Base-by-base conservation (phyloP, 2,888 invertebrate genomes). In the Tetramorium bicarinatum region DNA sequence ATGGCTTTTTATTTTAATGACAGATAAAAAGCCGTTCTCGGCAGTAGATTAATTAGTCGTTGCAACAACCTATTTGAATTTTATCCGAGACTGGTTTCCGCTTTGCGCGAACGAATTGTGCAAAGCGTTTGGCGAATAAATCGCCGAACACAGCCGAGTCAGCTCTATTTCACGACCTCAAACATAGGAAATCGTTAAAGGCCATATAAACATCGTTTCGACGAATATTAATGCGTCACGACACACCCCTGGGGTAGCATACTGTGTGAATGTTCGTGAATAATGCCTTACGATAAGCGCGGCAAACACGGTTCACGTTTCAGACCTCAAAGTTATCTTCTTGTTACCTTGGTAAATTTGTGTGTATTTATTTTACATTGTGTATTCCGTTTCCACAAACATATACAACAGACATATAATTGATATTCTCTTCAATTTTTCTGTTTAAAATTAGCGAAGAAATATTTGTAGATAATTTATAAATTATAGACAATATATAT, bases 281-380 rank as follows among this genome's bases (percentile, higher is more conserved):
- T 38, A 66, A 66, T 77, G 66, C n/a, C 49, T 64, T 49, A 75
- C 75, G 47, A 75, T 61, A 62, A 62, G 34, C 15, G 29, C 34
- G 61, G 2, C 41, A 29, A 74, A 29, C 59, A 29, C 49, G 21
- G 49, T 44, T n/a, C 21, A 29, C 11, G 21, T 21, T 34, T 25
- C n/a, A 49, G n/a, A 62, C 34, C 25, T 62, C 38, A 9, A 34
- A 47, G 15, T 18, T 34, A 21, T 49, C 18, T 64, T 25, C 25
- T 25, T 29, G 18, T 41, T 38, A 62, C 64, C 38, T 49, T 64
- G 21, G 49, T 15, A 38, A 49, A 59, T 49, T 44, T 25, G 15
- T 61, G 34, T 76, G 38, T 76, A 61, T 72, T 59, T 59, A 52
- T 76, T 76, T 64, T 49, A 62, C 21, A 62, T 62, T 7, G 34